Conservation (phyloP, 2,797 vertebrate species). For the Gephyroberyx darwinii region DNA sequence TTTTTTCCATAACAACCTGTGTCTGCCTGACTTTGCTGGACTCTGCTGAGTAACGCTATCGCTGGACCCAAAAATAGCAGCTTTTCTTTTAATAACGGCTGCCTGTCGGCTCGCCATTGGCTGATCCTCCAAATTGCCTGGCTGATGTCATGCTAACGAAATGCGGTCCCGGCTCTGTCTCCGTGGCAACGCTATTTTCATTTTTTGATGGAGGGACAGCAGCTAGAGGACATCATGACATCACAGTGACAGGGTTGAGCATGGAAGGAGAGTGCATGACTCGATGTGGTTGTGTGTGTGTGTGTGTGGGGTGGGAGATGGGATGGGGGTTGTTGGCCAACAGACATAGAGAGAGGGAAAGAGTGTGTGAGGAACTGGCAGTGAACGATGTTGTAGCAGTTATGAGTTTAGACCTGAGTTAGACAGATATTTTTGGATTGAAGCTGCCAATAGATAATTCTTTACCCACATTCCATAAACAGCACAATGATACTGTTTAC, state of each 20-base stretch:
- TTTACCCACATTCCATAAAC: background rate
- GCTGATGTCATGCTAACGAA: slow-evolving; percentile 46
- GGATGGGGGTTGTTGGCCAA: too few relatives aligned
- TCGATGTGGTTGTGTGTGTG: slow-evolving; percentile 25
- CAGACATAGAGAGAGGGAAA: slow-evolving; percentile 7
- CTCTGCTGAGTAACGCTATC: slow-evolving; percentile 71
- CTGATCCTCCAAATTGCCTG: slow-evolving; percentile 37
- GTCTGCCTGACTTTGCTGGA: slow-evolving; percentile 56
- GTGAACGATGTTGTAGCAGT: slow-evolving; percentile 34
- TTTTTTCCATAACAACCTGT: slow-evolving; percentile 44
- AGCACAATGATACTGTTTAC: background rate
- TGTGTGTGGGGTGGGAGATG: background rate
- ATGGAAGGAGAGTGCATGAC: slow-evolving; percentile 18
- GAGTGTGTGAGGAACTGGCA: slow-evolving; percentile 23
- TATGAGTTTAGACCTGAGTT: slow-evolving; percentile 12
- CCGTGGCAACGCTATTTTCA: slow-evolving; percentile 63
- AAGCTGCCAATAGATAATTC: background rate
- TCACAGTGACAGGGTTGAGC: slow-evolving; percentile 40
- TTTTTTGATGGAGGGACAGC: slow-evolving; percentile 36
- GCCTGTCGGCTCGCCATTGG: slow-evolving; percentile 61
- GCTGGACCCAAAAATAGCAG: slow-evolving; percentile 71
- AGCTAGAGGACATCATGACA: slow-evolving; percentile 59
- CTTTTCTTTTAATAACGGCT: slow-evolving; percentile 55
- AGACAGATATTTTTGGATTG: slow-evolving; percentile 6
- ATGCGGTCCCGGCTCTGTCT: slow-evolving; percentile 55